These are phyloP conservation scores for Gambusia affinis DNA, from an alignment of 2,113 vertebrate species.

Conservation along the genomic window DNA sequence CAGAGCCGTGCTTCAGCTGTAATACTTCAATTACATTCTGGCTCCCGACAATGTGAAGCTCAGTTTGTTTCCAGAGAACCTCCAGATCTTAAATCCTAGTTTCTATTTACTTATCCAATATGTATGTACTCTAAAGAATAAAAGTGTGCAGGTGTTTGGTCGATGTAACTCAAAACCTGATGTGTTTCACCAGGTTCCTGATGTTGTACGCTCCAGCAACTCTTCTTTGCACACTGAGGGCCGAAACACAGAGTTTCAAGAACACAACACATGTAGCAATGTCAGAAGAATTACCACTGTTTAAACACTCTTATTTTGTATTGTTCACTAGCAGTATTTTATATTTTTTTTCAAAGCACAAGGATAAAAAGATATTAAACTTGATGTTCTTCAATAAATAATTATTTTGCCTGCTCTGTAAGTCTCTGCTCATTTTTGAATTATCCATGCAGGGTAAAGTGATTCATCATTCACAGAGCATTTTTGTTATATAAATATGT, in stretches of 20 bases:
- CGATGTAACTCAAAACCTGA: slow-evolving; percentile 2
- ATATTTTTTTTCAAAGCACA: slow-evolving; percentile 22
- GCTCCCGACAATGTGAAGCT: neutral
- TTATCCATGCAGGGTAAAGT: neutral
- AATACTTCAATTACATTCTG: neutral
- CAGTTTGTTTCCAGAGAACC: neutral
- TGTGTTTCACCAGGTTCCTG: slow-evolving; percentile 59
- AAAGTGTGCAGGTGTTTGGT: neutral
- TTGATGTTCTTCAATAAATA: neutral
- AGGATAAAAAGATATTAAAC: neutral
- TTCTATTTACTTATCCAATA: neutral
- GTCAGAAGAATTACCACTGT: slow-evolving; percentile 68
- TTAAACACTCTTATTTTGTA: slow-evolving; percentile 30
- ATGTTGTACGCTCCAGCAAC: slow-evolving; percentile 51
- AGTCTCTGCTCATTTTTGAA: neutral
- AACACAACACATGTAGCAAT: slow-evolving; percentile 26
- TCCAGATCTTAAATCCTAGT: neutral
- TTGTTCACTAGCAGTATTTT: neutral
- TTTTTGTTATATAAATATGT: neutral
- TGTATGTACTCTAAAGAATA: neutral
- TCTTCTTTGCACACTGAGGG: slow-evolving; percentile 32
- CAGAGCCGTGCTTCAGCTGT: too few species aligned
- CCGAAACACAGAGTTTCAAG: slow-evolving; percentile 9
- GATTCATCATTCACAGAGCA: neutral
- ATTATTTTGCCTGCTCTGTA: neutral